Evolutionary conservation across 2,888 invertebrate genomes (phyloP).

Genomic region (Ochropleura leucogaster): DNA sequence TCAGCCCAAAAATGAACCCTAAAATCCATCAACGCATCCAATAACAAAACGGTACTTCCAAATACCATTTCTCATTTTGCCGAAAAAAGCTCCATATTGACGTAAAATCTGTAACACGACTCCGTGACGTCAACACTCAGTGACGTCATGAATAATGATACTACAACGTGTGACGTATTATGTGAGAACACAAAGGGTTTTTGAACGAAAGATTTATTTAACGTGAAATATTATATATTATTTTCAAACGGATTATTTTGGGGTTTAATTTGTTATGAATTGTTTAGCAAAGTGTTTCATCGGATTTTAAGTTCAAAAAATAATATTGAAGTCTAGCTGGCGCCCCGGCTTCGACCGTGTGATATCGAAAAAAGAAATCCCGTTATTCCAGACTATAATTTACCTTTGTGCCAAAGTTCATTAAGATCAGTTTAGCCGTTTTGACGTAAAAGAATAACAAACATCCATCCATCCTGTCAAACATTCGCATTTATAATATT

Average conservation of each 20-base stretch:
- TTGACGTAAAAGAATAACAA: too few relatives aligned
- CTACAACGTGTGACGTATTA: conserved; percentile 54
- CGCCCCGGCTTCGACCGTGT: too few relatives aligned
- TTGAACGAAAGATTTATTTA: conserved; percentile 46
- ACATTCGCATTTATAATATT: too few relatives aligned
- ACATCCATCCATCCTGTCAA: too few relatives aligned
- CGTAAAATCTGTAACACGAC: conserved; percentile 52
- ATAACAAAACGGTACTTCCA: conserved; percentile 31
- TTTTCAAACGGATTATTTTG: conserved; percentile 8
- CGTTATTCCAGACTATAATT: too few relatives aligned
- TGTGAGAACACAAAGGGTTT: conserved; percentile 46
- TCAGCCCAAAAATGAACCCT: background rate
- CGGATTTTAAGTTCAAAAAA: background rate
- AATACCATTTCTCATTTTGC: conserved; percentile 42
- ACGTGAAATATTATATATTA: conserved; percentile 28
- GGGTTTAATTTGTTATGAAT: too few relatives aligned
- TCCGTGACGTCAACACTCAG: conserved; percentile 60
- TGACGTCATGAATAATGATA: conserved; percentile 72
- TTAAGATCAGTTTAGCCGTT: too few relatives aligned
- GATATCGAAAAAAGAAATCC: too few relatives aligned
- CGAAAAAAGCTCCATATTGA: conserved; percentile 56
- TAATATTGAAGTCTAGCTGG: background rate
- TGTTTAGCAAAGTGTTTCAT: background rate
- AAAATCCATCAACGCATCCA: conserved; percentile 26
- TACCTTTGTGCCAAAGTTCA: too few relatives aligned